These are phyloP conservation scores for Gisinianus flammeolus DNA, from an alignment of 2,888 invertebrate genomes.

Conservation along the genomic window DNA sequence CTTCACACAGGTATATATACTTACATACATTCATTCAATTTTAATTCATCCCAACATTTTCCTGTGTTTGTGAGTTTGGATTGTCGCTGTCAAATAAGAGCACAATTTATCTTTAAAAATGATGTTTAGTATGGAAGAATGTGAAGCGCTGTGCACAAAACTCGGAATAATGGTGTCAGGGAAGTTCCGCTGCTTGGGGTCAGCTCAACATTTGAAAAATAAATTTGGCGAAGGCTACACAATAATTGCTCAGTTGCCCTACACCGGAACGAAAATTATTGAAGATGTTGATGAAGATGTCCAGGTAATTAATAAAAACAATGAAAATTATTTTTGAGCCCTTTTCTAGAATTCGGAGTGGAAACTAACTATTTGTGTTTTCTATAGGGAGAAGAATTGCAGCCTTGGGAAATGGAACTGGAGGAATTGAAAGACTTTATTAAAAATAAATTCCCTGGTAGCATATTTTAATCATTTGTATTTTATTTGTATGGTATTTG, in stretches of 20 bases:
- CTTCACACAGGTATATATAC: conserved; percentile 71
- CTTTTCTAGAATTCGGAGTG: not conserved
- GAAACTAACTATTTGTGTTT: not conserved
- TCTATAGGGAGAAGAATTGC: not conserved
- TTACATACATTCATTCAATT: too few relatives aligned
- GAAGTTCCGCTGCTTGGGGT: conserved; percentile 10
- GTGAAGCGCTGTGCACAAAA: conserved; percentile 10
- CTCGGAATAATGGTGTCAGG: conserved; percentile 17
- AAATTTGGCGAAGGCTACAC: conserved; percentile 28
- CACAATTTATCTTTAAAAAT: not conserved
- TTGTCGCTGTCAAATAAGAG: not conserved
- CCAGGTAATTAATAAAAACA: not conserved
- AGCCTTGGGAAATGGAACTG: conserved; percentile 2
- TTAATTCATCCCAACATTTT: too few relatives aligned
- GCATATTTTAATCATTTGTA: not conserved
- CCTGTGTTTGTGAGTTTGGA: too few relatives aligned
- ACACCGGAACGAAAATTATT: not conserved
- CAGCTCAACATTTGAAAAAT: conserved; percentile 27
- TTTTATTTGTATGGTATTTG: not conserved
- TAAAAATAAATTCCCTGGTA: conserved; percentile 13
- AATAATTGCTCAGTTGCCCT: not conserved
- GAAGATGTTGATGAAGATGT: not conserved
- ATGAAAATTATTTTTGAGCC: not conserved
- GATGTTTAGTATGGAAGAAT: conserved; percentile 12
- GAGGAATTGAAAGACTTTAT: conserved; percentile 4